A percentile compares a stretch with the other conserved stretches of the same genome.
phyloP scores from a whole-genome alignment of 2,888 invertebrate species.

The Dicyrtoma fusca region DNA sequence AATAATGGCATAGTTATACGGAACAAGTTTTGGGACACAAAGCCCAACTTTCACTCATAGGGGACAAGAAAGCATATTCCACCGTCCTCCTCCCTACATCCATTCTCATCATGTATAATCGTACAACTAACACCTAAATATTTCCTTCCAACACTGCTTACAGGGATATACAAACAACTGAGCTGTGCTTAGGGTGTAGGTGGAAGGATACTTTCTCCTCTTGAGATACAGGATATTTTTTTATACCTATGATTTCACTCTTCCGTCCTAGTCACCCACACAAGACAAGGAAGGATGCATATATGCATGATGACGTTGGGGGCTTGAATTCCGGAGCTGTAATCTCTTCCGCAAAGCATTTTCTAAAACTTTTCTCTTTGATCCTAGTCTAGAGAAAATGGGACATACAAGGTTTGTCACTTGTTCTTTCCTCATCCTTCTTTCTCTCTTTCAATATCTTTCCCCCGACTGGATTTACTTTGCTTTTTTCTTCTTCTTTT shows the following conservation, averaged over 20 bases:
- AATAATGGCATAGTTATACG: constrained; percentile 3
- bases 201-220: background rate
- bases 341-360: constrained; percentile 41
- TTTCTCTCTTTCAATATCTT: constrained; percentile 4
- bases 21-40: too few species aligned
- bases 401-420: constrained; percentile 21
- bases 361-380: constrained; percentile 29
- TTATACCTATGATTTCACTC: background rate
- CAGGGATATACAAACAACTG: too few species aligned
- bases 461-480: too few species aligned
- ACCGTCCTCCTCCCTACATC: background rate
- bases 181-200: too few species aligned
- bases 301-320: background rate
- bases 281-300: too few species aligned
- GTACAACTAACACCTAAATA: too few species aligned
- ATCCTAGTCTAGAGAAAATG: constrained; percentile 18
- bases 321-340: constrained; percentile 35
- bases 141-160: too few species aligned
- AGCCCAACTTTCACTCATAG: background rate
- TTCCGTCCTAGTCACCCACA: background rate
- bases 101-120: too few species aligned
- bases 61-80: background rate
- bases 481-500: background rate
- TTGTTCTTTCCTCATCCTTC: constrained; percentile 19
- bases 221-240: background rate